Evolutionary conservation across 1,140 invertebrate genomes (phyloP), one percentile per base, ranked within the genome.

Genomic region (Cataglyphis hispanica): DNA sequence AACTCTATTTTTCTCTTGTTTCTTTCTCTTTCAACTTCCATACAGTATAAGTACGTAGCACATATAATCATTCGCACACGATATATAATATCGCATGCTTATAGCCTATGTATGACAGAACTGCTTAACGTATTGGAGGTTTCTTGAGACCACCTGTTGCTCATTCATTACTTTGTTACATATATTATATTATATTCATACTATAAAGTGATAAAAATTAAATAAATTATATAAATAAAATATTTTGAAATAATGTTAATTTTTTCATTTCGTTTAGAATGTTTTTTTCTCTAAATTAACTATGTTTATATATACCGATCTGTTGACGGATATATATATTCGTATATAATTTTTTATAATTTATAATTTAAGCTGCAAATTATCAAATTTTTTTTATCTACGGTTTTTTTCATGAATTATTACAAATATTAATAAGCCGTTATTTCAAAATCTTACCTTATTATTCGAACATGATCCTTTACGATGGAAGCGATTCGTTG

Each of bases 401-500:
- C 2, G 10, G 13, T 37, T 80, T 74, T 58, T 27, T 40, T 13
- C 74, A 16, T 46, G n/a, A 46, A 34, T 27, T 85, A 64, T 69
- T 34, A 19, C 19, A 1, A 64, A 58, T 58, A 58, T 58, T 58
- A 37, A 10, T 37, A 25, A 16, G 46, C n/a, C 7, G 2, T 72
- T n/a, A 72, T 19, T 50, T 19, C 3, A 50, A 19, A 19, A 34
- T 13, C 2, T 40, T 74, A 90, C 88, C 69, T 88, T 16, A 90
- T 8, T 7, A 88, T 56, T 31, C 58, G n/a, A 13, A 87, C 31
- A 37, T 92, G 90, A 7, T 37, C 61, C 8, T 75, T n/a, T 34
- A 92, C 60, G 4, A 92, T 86, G 7, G 31, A 7, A 5, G 25
- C 80, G 0, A 92, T 58, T 61, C 69, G 56, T n/a, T 63, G 7